Evolutionary conservation across 2,113 vertebrate species (phyloP).

Genomic region (Morone saxatilis): DNA sequence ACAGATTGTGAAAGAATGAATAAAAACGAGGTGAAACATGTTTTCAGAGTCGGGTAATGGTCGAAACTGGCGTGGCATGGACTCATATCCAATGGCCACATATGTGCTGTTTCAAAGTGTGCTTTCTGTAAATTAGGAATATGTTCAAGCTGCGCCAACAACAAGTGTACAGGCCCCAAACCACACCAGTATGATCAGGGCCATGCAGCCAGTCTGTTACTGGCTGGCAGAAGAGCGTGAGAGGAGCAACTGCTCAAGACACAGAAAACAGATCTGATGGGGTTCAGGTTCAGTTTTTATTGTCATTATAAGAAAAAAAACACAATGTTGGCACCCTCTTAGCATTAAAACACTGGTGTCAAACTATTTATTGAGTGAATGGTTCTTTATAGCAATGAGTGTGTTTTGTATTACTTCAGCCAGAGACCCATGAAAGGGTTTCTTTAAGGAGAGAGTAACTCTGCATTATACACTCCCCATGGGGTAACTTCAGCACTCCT

Average conservation of each 20-base stretch:
- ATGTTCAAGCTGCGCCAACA: constrained; percentile 70
- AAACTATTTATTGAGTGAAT: constrained; percentile 54
- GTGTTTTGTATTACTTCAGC: constrained; percentile 52
- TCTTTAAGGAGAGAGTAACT: constrained; percentile 64
- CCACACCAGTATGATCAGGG: constrained; percentile 72
- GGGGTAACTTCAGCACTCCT: constrained; percentile 72
- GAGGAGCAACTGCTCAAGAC: constrained; percentile 60
- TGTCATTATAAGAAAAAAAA: neutral
- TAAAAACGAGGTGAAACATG: constrained; percentile 24
- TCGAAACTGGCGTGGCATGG: constrained; percentile 7
- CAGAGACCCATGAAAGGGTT: constrained; percentile 73
- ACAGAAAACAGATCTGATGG: constrained; percentile 21
- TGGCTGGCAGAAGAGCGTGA: constrained; percentile 59
- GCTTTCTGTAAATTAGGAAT: constrained; percentile 70
- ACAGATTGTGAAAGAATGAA: constrained; percentile 32
- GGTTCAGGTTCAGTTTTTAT: constrained; percentile 39
- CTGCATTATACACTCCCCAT: constrained; percentile 68
- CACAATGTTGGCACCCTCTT: constrained; percentile 12
- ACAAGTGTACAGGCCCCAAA: constrained; percentile 79
- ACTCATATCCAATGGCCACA: constrained; percentile 42
- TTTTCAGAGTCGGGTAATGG: constrained; percentile 25
- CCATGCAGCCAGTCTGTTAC: constrained; percentile 65
- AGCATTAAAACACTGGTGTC: constrained; percentile 37
- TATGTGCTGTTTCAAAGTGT: constrained; percentile 63
- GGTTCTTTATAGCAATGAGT: constrained; percentile 39